Conservation (phyloP, 2,888 invertebrate genomes). For the Microctonus hyperodae region DNA sequence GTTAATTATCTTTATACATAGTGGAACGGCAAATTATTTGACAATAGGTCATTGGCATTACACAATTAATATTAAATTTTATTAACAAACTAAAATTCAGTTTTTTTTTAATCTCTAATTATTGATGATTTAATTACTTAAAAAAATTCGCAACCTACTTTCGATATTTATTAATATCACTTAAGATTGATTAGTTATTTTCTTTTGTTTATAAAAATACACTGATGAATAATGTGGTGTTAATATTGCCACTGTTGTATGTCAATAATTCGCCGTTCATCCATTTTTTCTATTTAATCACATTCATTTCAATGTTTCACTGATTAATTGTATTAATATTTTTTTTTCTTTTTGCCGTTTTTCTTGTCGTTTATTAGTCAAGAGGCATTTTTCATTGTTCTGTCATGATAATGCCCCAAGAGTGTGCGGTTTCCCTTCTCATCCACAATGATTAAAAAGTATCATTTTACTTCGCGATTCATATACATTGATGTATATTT, state of each 20-base stretch:
- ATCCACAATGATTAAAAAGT: conserved; percentile 44
- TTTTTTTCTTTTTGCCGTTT: conserved; percentile 25
- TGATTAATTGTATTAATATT: conserved; percentile 27
- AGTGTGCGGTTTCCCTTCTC: conserved; percentile 39
- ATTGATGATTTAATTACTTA: conserved; percentile 1
- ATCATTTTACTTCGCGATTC: conserved; percentile 12
- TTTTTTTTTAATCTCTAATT: neutral
- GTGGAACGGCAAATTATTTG: conserved; percentile 31
- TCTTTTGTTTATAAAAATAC: neutral
- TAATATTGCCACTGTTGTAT: conserved; percentile 8
- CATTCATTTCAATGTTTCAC: conserved; percentile 28
- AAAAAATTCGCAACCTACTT: neutral
- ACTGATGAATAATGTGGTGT: neutral
- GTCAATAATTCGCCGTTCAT: conserved; percentile 30
- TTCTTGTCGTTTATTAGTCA: conserved; percentile 1
- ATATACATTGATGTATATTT: too few species aligned
- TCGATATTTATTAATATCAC: neutral
- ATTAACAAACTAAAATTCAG: neutral
- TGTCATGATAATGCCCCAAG: conserved; percentile 20
- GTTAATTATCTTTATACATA: conserved; percentile 25
- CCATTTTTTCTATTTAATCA: conserved; percentile 15
- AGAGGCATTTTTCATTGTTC: conserved; percentile 36
- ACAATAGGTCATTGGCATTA: conserved; percentile 24
- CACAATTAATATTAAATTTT: conserved; percentile 10
- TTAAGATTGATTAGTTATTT: neutral